These are phyloP conservation scores for Anastrepha ludens DNA, from an alignment of 1,140 invertebrate genomes.

Conservation along the genomic window DNA sequence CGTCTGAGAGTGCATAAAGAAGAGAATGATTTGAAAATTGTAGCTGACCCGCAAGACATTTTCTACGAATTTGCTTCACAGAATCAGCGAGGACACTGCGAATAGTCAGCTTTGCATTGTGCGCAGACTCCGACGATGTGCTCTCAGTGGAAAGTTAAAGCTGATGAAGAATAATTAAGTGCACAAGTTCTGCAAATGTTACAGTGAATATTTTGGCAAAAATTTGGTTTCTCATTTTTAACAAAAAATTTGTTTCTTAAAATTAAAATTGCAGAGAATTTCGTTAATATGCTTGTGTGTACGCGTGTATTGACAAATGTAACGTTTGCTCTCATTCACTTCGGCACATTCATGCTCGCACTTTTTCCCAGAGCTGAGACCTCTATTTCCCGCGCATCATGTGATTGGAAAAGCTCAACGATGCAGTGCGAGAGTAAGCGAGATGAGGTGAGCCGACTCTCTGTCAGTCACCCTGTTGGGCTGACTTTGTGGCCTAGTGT, in stretches of 20 bases:
- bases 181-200: too few species aligned
- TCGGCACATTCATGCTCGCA: not conserved
- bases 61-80: not conserved
- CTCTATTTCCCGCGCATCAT: not conserved
- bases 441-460: constrained; percentile 6
- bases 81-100: not conserved
- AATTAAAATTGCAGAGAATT: too few species aligned
- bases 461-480: constrained; percentile 36
- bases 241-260: too few species aligned
- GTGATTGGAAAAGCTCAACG: constrained; percentile 35
- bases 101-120: not conserved
- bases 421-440: not conserved
- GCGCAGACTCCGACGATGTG: not conserved
- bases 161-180: too few species aligned
- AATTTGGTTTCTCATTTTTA: too few species aligned
- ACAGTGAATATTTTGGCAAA: too few species aligned
- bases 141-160: not conserved
- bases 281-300: not conserved
- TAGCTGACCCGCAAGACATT: not conserved
- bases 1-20: not conserved
- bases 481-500: constrained; percentile 56
- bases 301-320: not conserved
- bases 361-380: not conserved
- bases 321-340: too few species aligned
- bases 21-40: not conserved